Evolutionary conservation across 2,797 vertebrate species (phyloP).

Genomic region (Crenichthys baileyi): DNA sequence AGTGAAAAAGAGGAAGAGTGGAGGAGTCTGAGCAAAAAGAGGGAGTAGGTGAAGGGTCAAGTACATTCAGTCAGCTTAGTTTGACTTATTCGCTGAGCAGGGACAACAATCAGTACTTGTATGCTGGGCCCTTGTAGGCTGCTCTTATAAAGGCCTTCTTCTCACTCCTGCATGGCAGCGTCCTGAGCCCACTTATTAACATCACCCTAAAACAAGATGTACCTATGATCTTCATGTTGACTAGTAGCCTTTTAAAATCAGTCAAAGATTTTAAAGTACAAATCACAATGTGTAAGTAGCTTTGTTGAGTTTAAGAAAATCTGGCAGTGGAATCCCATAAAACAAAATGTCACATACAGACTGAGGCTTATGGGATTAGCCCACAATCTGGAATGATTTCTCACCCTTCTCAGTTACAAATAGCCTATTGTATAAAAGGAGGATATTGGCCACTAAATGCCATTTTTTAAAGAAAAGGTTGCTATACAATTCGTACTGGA

Average conservation of each 20-base stretch:
- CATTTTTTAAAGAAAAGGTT: constrained; percentile 18
- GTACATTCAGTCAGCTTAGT: constrained; percentile 75
- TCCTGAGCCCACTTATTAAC: constrained; percentile 14
- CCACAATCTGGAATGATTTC: constrained; percentile 3
- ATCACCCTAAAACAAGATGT: constrained; percentile 24
- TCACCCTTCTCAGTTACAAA: constrained; percentile 19
- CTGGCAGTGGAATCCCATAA: constrained; percentile 31
- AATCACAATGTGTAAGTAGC: constrained; percentile 34
- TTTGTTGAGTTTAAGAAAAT: constrained; percentile 30
- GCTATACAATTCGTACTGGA: background rate
- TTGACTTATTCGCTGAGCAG: constrained; percentile 72
- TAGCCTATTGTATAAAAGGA: background rate
- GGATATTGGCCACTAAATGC: constrained; percentile 16
- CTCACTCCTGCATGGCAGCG: constrained; percentile 15
- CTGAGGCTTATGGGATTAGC: constrained; percentile 33
- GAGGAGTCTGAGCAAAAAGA: constrained; percentile 60
- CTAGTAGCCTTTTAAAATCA: constrained; percentile 19
- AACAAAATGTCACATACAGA: background rate
- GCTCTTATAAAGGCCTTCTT: constrained; percentile 43
- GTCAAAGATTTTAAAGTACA: constrained; percentile 20
- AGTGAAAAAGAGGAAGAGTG: constrained; percentile 43
- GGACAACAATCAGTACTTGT: constrained; percentile 72
- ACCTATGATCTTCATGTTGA: constrained; percentile 25
- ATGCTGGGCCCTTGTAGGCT: constrained; percentile 48
- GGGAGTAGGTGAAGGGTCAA: constrained; percentile 70